Conservation (phyloP, 2,888 invertebrate genomes). For the Leptinotarsa juncta region DNA sequence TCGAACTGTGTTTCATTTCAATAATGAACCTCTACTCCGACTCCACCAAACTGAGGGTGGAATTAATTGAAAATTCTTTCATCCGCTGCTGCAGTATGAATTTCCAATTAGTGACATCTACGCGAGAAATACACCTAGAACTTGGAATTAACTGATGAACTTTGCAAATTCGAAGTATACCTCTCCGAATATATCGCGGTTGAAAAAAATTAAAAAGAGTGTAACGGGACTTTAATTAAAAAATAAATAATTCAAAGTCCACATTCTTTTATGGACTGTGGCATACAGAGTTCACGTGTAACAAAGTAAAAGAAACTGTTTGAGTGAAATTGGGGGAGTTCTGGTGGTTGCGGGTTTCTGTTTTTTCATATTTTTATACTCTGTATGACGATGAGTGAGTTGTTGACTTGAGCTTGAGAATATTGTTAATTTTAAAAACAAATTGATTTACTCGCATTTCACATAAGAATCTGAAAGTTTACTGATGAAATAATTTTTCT, state of each 20-base stretch:
- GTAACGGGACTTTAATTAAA: constrained; percentile 1
- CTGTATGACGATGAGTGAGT: no score
- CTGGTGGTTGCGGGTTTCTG: no score
- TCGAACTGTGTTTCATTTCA: neutral
- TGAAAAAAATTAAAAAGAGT: neutral
- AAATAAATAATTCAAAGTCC: neutral
- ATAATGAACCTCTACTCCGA: neutral
- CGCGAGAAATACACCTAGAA: neutral
- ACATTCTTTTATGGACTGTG: neutral
- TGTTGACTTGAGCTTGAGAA: no score
- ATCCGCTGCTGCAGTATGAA: constrained; percentile 15
- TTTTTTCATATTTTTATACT: no score
- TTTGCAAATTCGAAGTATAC: neutral
- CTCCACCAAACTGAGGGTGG: neutral
- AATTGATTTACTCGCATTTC: no score
- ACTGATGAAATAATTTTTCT: no score
- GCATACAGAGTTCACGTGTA: neutral
- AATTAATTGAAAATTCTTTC: constrained; percentile 11
- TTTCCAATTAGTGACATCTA: constrained; percentile 7
- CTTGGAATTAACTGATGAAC: constrained; percentile 4
- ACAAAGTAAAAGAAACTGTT: neutral
- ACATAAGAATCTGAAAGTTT: no score
- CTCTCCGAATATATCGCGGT: neutral
- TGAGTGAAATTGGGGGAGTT: neutral
- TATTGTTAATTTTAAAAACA: no score